Conservation (phyloP, 2,113 vertebrate genomes). For the Scalopus aquaticus region DNA sequence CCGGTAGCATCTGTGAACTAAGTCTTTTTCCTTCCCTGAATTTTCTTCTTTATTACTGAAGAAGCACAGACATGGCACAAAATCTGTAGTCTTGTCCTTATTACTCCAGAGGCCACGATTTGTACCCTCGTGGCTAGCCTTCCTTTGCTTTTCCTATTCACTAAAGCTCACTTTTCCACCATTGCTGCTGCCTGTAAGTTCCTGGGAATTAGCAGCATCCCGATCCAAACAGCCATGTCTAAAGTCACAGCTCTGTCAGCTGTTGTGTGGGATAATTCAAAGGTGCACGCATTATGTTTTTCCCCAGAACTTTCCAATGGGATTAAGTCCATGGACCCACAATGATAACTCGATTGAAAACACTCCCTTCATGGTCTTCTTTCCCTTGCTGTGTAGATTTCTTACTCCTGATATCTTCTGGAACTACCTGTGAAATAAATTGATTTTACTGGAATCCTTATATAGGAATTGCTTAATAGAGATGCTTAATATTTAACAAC, state of each 20-base stretch:
- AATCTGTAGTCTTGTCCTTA: background rate
- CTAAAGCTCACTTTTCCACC: background rate
- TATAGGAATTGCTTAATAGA: background rate
- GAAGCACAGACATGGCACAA: background rate
- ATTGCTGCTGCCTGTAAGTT: background rate
- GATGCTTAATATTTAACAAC: background rate
- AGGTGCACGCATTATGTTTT: background rate
- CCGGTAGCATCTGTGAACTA: background rate
- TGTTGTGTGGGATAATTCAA: background rate
- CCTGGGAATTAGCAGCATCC: background rate
- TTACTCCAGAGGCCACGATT: background rate
- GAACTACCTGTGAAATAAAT: background rate
- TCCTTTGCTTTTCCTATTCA: background rate
- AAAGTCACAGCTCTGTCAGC: background rate
- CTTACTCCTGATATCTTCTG: background rate
- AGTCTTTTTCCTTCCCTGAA: background rate
- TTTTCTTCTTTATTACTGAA: background rate
- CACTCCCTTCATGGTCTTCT: background rate
- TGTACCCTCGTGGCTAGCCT: background rate
- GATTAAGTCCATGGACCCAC: background rate
- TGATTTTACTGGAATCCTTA: background rate
- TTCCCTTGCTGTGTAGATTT: background rate
- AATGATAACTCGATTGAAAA: background rate
- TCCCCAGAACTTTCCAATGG: background rate
- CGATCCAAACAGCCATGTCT: background rate